These are phyloP conservation scores for Parus major DNA, from an alignment of 2,113 vertebrate genomes.

Conservation along the genomic window DNA sequence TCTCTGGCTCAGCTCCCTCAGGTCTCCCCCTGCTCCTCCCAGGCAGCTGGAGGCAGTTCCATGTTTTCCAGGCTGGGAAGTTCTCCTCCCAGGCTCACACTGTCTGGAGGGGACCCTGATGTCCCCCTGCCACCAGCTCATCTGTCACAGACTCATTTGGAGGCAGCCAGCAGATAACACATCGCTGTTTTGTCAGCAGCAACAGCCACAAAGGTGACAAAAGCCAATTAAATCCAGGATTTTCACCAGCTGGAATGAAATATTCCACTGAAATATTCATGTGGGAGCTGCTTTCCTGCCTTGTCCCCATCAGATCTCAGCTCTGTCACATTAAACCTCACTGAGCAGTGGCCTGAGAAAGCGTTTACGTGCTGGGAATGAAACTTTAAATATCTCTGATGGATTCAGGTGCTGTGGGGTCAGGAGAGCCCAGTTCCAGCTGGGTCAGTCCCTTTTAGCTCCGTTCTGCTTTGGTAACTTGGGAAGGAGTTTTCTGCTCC, in stretches of 20 bases:
- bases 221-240: neutral
- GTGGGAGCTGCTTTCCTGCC: neutral
- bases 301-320: neutral
- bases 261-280: neutral
- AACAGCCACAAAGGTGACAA: neutral
- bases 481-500: neutral
- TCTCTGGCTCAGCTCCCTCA: rapidly evolving
- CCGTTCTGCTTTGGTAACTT: neutral
- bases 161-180: neutral
- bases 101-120: neutral
- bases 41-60: neutral
- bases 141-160: neutral
- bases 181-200: neutral
- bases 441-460: rapidly evolving
- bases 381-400: neutral
- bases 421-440: neutral
- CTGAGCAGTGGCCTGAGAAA: neutral
- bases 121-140: neutral
- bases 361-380: neutral
- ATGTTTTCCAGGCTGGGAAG: rapidly evolving
- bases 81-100: neutral
- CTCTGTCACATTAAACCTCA: neutral
- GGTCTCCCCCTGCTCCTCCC: neutral
- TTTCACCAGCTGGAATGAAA: neutral
- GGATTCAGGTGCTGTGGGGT: neutral